Evolutionary conservation across 2,797 vertebrate genomes (phyloP).

Genomic region (Sebastes diaconus): DNA sequence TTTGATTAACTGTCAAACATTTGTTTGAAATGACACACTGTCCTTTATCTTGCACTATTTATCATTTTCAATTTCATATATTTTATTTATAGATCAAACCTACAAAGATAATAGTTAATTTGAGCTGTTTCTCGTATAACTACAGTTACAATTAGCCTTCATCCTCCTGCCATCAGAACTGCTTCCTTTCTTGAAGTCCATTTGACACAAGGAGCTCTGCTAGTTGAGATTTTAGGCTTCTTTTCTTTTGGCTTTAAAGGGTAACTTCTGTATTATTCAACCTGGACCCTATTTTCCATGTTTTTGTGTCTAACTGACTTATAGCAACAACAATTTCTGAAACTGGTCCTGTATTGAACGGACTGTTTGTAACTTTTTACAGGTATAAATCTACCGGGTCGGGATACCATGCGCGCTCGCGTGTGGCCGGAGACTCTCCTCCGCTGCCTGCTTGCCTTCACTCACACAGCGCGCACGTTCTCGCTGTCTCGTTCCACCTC

Average conservation of each 20-base stretch:
- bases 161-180: not conserved
- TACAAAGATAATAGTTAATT: not conserved
- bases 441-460: no score
- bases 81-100: not conserved
- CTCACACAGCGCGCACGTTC: no score
- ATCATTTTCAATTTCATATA: not conserved
- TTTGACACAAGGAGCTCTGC: not conserved
- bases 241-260: no score
- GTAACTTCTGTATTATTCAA: no score
- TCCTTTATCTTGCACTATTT: not conserved
- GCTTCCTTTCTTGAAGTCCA: not conserved
- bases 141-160: not conserved
- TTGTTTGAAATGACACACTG: not conserved
- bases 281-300: no score
- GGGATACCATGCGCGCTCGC: no score
- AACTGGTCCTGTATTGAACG: not conserved
- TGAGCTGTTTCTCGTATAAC: not conserved
- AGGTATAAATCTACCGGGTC: no score
- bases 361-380: no score
- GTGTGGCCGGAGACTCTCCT: no score
- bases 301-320: no score
- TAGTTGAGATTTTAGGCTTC: not conserved
- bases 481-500: no score
- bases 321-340: not conserved
- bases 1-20: not conserved